Base-by-base conservation (phyloP, 2,888 invertebrate species). In the Cryptus viduatorius region DNA sequence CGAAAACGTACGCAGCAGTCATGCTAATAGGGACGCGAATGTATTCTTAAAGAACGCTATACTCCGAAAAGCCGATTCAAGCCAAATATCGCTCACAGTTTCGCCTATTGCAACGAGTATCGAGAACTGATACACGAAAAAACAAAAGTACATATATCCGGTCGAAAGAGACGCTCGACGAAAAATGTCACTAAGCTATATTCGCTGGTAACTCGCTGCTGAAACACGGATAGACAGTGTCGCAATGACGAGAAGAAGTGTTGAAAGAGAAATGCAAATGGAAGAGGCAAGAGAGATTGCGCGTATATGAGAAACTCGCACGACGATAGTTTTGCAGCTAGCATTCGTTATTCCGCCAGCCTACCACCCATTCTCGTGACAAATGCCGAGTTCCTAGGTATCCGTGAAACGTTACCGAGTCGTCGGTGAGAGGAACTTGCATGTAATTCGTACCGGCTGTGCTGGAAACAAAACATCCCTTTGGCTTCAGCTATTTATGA, bases 331-430 rank as follows among this genome's bases (percentile, higher is more conserved):
- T 19, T 37, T 50, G 37, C 19, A 16, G 59, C 12, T 24, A 44
- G 65, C 64, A 72, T 65, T 65, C 56, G 67, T 80, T 75, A 75
- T 19, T 29, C 4, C 56, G 69, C 53, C 4, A 65, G 69, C 53
- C 69, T 48, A 48, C 31, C 31, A 19, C 53, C 86, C 87, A 88
- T 88, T 89, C 87, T 83, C 87, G 87, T 91, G 90, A 91, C 89
- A 91, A 91, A 91, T 91, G 90, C 89, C 88, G 88, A 86, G 86
- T 79, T 79, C 84, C 84, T 88, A 84, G 88, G 88, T 89, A 88
- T 86, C 76, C 88, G 87, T 72, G 86, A 82, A 86, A 89, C 42
- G 67, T 68, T 42, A 86, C 82, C 87, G 83, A 78, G 75, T 79
- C 79, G 85, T 76, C 19, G 19, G 19, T 4, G 56, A 84, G 86